These are phyloP conservation scores for Lates calcarifer DNA, from an alignment of 2,113 vertebrate genomes.

Conservation along the genomic window DNA sequence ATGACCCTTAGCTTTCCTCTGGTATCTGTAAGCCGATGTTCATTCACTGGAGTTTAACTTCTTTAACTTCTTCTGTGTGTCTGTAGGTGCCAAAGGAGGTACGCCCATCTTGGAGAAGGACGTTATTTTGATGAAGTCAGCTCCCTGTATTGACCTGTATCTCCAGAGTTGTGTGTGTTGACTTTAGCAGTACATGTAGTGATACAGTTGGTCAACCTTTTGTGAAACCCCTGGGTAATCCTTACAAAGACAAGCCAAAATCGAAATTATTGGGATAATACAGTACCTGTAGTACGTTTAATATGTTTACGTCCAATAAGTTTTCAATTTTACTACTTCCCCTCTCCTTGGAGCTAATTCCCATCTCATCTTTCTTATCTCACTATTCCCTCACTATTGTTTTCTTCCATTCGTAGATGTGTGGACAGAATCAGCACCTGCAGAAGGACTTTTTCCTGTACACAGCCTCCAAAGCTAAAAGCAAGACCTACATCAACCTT, in stretches of 20 bases:
- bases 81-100: constrained; percentile 92
- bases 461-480: constrained; percentile 93
- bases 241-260: neutral
- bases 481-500: constrained; percentile 95
- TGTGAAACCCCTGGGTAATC: neutral
- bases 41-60: neutral
- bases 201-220: neutral
- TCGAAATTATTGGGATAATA: neutral
- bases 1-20: neutral
- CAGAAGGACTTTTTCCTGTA: constrained; percentile 98
- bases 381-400: neutral
- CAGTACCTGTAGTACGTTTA: neutral
- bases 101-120: constrained; percentile 56
- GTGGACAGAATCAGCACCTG: constrained; percentile 90
- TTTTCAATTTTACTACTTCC: neutral
- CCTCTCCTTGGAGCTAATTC: neutral
- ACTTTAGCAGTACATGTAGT: neutral
- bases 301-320: neutral
- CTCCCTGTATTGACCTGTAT: neutral
- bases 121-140: constrained; percentile 10
- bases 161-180: constrained; percentile 17
- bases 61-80: constrained; percentile 41
- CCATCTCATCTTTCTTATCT: neutral
- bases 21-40: neutral
- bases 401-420: constrained; percentile 84